Conservation (phyloP, 2,888 invertebrate species). For the Lasioglossum lativentre region DNA sequence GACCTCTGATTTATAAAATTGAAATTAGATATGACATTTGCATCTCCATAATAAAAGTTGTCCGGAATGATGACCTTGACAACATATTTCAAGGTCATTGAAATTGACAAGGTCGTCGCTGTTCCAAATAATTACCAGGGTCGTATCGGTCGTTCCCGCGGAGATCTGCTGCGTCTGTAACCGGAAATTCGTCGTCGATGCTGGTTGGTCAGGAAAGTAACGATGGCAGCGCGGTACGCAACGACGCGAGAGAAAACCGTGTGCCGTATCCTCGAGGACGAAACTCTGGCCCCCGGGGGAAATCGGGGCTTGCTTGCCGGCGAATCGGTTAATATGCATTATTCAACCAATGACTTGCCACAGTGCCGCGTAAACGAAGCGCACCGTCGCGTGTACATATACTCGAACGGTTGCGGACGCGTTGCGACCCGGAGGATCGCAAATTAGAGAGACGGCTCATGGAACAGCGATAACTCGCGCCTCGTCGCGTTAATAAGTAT, state of each 20-base stretch:
- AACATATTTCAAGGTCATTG: too few relatives aligned
- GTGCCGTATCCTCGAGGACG: conserved; percentile 1
- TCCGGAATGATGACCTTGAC: too few relatives aligned
- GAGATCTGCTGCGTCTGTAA: conserved; percentile 11
- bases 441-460: neutral
- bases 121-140: too few relatives aligned
- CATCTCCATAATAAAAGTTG: too few relatives aligned
- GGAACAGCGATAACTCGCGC: neutral
- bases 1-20: too few relatives aligned
- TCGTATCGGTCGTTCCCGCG: too few relatives aligned
- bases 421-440: neutral
- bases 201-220: neutral
- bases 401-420: neutral
- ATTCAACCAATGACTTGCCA: conserved; percentile 63
- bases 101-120: too few relatives aligned
- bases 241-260: neutral
- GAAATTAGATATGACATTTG: too few relatives aligned
- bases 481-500: conserved; percentile 10
- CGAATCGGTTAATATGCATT: conserved; percentile 67
- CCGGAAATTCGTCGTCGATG: conserved; percentile 37
- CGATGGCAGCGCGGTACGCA: neutral
- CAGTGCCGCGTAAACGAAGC: conserved; percentile 44
- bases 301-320: conserved; percentile 55
- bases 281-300: conserved; percentile 54
- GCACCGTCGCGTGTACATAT: conserved; percentile 3